phyloP scores from a whole-genome alignment of 2,113 vertebrate species.

The Ophthalmolycus amberensis region DNA sequence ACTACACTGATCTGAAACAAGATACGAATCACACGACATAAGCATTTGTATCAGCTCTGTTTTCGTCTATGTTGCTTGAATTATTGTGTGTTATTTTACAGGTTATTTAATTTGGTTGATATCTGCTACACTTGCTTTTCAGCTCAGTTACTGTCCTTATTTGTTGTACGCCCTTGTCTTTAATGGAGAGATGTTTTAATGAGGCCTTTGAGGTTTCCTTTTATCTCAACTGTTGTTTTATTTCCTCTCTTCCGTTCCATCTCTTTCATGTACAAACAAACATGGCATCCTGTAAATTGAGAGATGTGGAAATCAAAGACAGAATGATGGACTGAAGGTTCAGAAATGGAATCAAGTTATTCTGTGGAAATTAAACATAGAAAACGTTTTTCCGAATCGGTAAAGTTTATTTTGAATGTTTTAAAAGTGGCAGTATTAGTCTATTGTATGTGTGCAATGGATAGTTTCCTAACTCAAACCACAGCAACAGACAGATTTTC shows the following conservation, averaged over 20 bases:
- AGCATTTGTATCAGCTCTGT: neutral
- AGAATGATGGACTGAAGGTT: slow-evolving; percentile 7
- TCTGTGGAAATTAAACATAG: neutral
- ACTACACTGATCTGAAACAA: slow-evolving; percentile 2
- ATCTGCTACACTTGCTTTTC: slow-evolving; percentile 7
- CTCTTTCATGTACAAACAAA: slow-evolving; percentile 35
- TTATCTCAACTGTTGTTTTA: slow-evolving; percentile 37
- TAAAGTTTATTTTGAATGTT: neutral
- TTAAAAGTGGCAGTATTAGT: neutral
- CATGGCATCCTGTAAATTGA: slow-evolving; percentile 11
- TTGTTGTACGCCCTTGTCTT: slow-evolving; percentile 53
- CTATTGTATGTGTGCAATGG: slow-evolving; percentile 6
- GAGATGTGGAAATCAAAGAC: slow-evolving; percentile 8
- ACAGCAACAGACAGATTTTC: neutral
- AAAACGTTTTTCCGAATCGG: neutral
- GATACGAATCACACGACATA: neutral
- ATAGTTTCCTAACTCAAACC: neutral
- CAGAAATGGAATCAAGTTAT: neutral
- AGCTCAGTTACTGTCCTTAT: slow-evolving; percentile 34
- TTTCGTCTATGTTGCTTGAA: neutral
- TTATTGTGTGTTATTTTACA: slow-evolving; percentile 13
- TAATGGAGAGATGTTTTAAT: slow-evolving; percentile 52
- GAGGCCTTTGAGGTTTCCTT: slow-evolving; percentile 50
- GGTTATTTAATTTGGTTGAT: neutral
- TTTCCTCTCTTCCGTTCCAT: slow-evolving; percentile 4